Conservation (phyloP, 2,797 vertebrate species). For the Channa striata region DNA sequence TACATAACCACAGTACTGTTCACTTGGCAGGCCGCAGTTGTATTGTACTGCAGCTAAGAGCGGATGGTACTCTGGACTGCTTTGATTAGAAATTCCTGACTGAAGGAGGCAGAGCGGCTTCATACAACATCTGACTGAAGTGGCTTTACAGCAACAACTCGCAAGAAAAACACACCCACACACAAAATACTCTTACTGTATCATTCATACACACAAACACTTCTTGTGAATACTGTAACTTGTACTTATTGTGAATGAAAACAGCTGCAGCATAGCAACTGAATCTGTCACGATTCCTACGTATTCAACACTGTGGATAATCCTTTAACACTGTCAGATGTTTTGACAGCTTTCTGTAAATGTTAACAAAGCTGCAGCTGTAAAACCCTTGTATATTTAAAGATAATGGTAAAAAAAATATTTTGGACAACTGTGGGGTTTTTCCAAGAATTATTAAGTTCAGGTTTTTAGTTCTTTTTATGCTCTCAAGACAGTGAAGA, state of each 20-base stretch:
- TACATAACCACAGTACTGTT: conserved; percentile 44
- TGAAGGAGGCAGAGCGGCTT: conserved; percentile 27
- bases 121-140: neutral
- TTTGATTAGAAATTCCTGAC: conserved; percentile 36
- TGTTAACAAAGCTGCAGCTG: neutral
- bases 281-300: neutral
- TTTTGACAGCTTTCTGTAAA: neutral
- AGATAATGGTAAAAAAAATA: neutral
- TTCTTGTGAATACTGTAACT: no score
- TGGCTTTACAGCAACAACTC: neutral
- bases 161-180: conserved; percentile 3
- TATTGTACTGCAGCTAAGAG: conserved; percentile 45
- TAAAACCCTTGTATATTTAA: neutral
- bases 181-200: neutral
- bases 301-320: neutral
- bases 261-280: neutral
- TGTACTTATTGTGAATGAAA: neutral
- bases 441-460: no score
- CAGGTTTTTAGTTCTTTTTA: neutral
- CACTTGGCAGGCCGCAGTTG: conserved; percentile 43
- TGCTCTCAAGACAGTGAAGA: no score
- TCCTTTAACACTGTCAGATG: neutral
- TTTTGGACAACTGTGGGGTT: neutral
- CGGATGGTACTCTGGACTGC: conserved; percentile 8
- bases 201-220: neutral